Evolutionary conservation across 2,888 invertebrate genomes (phyloP), one percentile per base, ranked within the genome.

Genomic region (Bhutanitis thaidina): DNA sequence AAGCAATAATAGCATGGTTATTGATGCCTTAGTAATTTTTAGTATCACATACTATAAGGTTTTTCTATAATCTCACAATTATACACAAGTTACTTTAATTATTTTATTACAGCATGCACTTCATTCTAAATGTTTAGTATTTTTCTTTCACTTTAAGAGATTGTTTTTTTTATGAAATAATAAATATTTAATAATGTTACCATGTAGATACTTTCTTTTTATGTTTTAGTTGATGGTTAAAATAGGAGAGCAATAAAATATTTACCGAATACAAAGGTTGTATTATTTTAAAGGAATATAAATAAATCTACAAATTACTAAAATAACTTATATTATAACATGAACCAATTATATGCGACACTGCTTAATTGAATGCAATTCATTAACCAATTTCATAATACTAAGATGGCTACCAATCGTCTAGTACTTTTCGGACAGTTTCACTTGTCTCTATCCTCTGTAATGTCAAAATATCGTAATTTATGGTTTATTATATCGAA

Each of bases 291-390:
- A 20, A 20, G 37, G 13, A 27, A 53, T 20, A 52, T 40, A 57
- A 74, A 73, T 70, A 67, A 75, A 71, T 73, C 63, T 14, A 58
- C 41, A 48, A 13, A 49, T 44, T 64, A 67, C 55, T 62, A 67
- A 68, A 66, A 69, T 38, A 29, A 13, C 15, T 49, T 56, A 49
- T 43, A 54, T 43, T 53, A 43, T 30, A 47, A 3, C 39, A 52
- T 27, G 27, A 43, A 52, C 48, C 46, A 43, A 7, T 34, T 34
- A 34, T 52, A 38, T 32, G 43, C 20, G 45, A 37, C 30, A 50
- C 25, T 47, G 37, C 30, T 35, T 10, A 7, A 45, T 53, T 44
- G 49, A 52, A 59, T 55, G 52, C 53, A 54, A 47, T 53, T 47
- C 38, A 43, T 45, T 45, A 37, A 13, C 29, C 9, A 34, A 34